phyloP scores from a whole-genome alignment of 2,797 vertebrate species.

The Typhlichthys eigenmanni region DNA sequence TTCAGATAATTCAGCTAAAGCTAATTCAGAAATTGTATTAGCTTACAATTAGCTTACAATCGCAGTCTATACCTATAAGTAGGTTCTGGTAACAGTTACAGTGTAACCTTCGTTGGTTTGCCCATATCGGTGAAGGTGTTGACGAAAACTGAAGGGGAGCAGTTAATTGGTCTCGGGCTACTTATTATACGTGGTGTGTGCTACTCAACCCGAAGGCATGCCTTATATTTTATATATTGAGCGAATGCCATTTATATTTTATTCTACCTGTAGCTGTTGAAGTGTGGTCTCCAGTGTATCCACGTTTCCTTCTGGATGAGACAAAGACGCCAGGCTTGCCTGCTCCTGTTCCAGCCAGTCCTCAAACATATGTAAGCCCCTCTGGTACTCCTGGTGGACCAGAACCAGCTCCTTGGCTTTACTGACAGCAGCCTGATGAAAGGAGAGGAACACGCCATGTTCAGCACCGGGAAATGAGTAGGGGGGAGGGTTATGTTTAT shows the following conservation, averaged over 20 bases:
- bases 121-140: no score
- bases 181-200: no score
- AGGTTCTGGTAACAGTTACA: no score
- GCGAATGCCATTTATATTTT: neutral
- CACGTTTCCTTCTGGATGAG: conserved; percentile 83
- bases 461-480: neutral
- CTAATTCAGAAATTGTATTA: no score
- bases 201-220: no score
- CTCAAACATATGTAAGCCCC: conserved; percentile 89
- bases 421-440: conserved; percentile 82
- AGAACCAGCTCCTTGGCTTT: conserved; percentile 87
- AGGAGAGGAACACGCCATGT: conserved; percentile 8
- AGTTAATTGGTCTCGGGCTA: no score
- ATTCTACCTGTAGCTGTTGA: conserved; percentile 85
- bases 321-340: conserved; percentile 81
- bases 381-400: conserved; percentile 92
- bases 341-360: conserved; percentile 91
- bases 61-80: no score
- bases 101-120: no score
- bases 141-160: no score
- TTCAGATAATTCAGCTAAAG: no score
- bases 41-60: no score
- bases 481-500: neutral
- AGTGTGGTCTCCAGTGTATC: conserved; percentile 84
- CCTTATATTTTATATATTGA: conserved; percentile 1